Base-by-base conservation (phyloP, 2,797 vertebrate genomes). In the Eleutherodactylus coqui region DNA sequence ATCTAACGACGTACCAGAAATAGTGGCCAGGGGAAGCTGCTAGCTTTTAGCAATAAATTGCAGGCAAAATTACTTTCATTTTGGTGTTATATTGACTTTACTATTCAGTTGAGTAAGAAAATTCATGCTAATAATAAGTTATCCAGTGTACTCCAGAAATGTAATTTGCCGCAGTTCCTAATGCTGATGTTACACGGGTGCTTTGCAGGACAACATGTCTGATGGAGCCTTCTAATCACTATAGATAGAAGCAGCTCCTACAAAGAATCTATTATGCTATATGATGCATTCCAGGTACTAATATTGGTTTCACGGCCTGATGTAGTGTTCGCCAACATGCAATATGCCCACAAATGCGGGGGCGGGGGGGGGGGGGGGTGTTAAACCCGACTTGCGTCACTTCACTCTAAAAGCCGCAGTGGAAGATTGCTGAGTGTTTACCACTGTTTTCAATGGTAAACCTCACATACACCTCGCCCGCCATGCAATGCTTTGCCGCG, bases 1-100 rank as follows among this genome's bases (percentile, higher is more conserved):
- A 27, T n/a, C 24, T 27, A 27, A 10, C 29, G 51, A 55, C 51
- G 17, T 53, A n/a, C n/a, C 51, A 53, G 7, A 21, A 17, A 21
- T 53, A 5, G 4, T 53, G 51, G 51, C 51, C 51, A 53, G 11
- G 7, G n/a, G n/a, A 10, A 10, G 24, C n/a, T 14, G 5, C 11
- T 11, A 60, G 24, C 21, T 9, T 62, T 70, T 70, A 19, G 19
- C 36, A 70, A 24, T n/a, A 70, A 4, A 41, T 13, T 41, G 67
- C 2, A 1, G 17, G n/a, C 8, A 75, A 27, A 80, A 60, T 19
- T 51, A 36, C 41, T 69, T 16, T n/a, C 34, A 13, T n/a, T 49
- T 38, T 43, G 17, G 38, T 81, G 45, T 34, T 70, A n/a, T 81
- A 38, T 36, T n/a, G 32, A 53, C 55, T 64, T 78, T 85, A 58